Conservation (phyloP, 2,113 vertebrate species). For the Melozone crissalis region DNA sequence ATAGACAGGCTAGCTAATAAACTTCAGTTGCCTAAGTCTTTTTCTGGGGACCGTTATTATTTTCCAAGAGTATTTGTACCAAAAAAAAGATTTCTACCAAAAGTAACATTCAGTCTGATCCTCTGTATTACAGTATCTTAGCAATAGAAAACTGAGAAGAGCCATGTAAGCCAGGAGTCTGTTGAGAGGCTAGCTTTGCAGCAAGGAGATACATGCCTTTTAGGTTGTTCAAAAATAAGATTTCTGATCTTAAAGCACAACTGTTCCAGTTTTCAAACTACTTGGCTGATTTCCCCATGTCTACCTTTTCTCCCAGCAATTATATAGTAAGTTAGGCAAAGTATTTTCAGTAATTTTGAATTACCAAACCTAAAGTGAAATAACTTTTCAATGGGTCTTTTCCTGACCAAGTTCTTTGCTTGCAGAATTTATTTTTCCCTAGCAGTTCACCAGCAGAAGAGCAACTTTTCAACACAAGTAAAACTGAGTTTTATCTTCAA, state of each 20-base stretch:
- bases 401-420: not conserved
- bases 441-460: not conserved
- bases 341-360: not conserved
- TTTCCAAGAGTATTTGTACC: not conserved
- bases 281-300: not conserved
- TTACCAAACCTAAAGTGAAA: not conserved
- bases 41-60: not conserved
- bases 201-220: not conserved
- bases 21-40: not conserved
- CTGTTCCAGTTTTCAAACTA: not conserved
- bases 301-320: not conserved
- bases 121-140: not conserved
- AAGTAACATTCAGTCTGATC: not conserved
- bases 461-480: not conserved
- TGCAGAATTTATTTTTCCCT: not conserved
- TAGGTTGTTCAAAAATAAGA: not conserved
- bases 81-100: not conserved
- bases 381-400: not conserved
- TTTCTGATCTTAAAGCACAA: not conserved
- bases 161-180: not conserved
- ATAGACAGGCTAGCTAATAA: not conserved
- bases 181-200: not conserved
- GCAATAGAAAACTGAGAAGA: not conserved
- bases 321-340: not conserved
- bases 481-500: not conserved